Evolutionary conservation across 1,140 invertebrate species (phyloP), one percentile per base, ranked within the genome.

Genomic region (Sweltsa coloradensis): DNA sequence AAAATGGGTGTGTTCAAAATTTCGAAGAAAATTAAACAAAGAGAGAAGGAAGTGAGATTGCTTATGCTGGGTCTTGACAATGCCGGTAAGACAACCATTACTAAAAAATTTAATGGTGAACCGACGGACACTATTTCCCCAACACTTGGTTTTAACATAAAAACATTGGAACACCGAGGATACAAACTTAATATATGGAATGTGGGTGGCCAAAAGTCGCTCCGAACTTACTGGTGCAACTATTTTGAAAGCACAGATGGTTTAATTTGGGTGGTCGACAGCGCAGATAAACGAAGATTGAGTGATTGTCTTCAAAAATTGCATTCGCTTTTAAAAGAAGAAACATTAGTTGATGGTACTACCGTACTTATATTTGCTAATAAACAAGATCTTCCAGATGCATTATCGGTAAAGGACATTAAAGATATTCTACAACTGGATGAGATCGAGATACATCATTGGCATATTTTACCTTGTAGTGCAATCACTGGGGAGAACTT

Each of bases 181-280:
- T 84, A 71, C 62, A 43, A 49, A 49, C 67, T 99, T 14, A 99
- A 99, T 64, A 81, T 98, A 56, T 99, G 96, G 96, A 96, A 99
- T 71, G 93, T 99, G 22, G 96, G 96, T 31, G 96, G 96, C 3
- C 96, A 99, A 64, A 96, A 92, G 64, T 97, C 93, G 9, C 65
- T 99, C 21, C 72, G 93, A 54, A 95, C 95, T 0, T 99, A 97
- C 63, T 99, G 96, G 96, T 80, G 89, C 60, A 99, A 99, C 69
- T 99, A 99, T 65, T 99, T 98, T 70, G 95, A 99, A 68, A 85
- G 84, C 54, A 99, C 96, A 5, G 96, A 99, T 76, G 95, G 93
- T 11, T 70, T 99, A 2, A 84, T 97, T n/a, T 99, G 95, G 95
- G 96, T 99, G 5, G 94, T 99, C n/a, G 96, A 99, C 64, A 95